phyloP scores from a whole-genome alignment of 2,888 invertebrate genomes.

The Norana najaformis region DNA sequence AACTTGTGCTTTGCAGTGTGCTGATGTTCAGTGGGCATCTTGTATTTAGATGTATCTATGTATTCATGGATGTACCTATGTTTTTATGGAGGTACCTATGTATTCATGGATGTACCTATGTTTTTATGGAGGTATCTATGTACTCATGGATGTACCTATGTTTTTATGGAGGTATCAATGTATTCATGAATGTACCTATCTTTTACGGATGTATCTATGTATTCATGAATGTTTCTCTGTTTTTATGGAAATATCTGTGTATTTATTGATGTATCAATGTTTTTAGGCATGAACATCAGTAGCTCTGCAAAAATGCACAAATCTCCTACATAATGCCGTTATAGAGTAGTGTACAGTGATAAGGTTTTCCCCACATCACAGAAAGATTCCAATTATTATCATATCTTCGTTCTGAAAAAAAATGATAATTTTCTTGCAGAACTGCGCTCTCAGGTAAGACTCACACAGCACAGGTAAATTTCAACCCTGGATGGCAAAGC shows the following conservation, averaged over 20 bases:
- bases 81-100: slow-evolving; percentile 34
- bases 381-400: background rate
- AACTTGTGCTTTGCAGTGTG: background rate
- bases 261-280: too few species aligned
- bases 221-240: background rate
- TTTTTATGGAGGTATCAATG: background rate
- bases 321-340: background rate
- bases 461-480: background rate
- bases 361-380: too few species aligned
- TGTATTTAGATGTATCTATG: slow-evolving; percentile 16
- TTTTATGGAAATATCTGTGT: too few species aligned
- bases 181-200: background rate
- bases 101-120: slow-evolving; percentile 23
- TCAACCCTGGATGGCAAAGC: background rate
- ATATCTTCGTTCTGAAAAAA: background rate
- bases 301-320: background rate
- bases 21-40: too few species aligned
- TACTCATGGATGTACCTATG: background rate
- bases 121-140: background rate
- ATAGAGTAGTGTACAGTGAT: background rate
- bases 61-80: slow-evolving; percentile 34
- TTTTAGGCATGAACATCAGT: too few species aligned
- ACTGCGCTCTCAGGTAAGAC: too few species aligned
- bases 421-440: background rate
- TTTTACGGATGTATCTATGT: background rate